A percentile compares a stretch with the other conserved stretches of the same genome.
These are phyloP conservation scores for Pachycephus smyrnensis DNA, from an alignment of 2,888 invertebrate genomes.

Conservation along the genomic window DNA sequence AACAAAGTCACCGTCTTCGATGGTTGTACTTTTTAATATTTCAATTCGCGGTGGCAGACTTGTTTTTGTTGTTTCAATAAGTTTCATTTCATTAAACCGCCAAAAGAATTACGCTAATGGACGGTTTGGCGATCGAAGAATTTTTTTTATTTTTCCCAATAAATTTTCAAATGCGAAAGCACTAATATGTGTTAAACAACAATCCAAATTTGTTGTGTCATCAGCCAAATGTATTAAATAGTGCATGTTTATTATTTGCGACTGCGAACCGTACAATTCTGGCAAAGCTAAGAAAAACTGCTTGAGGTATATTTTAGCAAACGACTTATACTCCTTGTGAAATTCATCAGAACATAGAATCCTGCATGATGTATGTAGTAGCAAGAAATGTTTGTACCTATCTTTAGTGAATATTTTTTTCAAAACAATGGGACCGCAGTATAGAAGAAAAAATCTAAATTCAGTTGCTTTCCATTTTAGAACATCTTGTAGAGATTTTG, in stretches of 20 bases:
- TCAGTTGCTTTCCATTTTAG: background rate
- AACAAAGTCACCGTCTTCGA: background rate
- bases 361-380: background rate
- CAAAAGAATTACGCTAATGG: slow-evolving; percentile 8
- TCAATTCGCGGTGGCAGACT: background rate
- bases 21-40: slow-evolving; percentile 1
- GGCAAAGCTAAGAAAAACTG: slow-evolving; percentile 1
- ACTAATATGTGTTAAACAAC: background rate
- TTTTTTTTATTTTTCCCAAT: slow-evolving; percentile 5
- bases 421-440: background rate
- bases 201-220: background rate
- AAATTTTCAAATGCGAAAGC: slow-evolving; percentile 6
- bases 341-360: slow-evolving; percentile 5
- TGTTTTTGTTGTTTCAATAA: background rate
- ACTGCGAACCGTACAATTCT: background rate
- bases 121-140: slow-evolving; percentile 1
- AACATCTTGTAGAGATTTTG: background rate
- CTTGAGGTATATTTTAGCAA: slow-evolving; percentile 2
- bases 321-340: background rate
- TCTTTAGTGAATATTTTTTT: background rate
- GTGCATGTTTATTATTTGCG: slow-evolving; percentile 3
- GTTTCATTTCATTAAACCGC: slow-evolving; percentile 1
- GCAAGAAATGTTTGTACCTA: background rate
- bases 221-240: slow-evolving; percentile 5
- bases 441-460: slow-evolving; percentile 3